phyloP scores from a whole-genome alignment of 53 echinoderm and acorn worm species.

The Pentamera pediparva region DNA sequence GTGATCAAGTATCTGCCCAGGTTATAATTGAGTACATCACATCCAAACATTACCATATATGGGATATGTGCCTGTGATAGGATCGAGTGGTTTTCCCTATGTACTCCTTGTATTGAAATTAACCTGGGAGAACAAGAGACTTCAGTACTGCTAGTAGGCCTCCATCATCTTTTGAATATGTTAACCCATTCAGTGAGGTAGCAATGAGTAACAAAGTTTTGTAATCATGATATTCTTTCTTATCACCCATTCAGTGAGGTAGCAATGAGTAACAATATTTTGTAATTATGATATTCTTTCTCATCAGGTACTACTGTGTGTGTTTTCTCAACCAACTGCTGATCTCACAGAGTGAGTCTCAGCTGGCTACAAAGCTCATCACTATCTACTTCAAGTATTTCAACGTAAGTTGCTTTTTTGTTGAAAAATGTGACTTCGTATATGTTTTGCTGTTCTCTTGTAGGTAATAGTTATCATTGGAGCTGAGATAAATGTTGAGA shows the following conservation, averaged over 20 bases:
- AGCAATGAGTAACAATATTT: neutral
- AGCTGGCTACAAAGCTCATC: conserved; percentile 84
- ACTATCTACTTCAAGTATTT: conserved; percentile 90
- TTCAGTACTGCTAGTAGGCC: too few species aligned
- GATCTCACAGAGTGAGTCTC: conserved; percentile 60
- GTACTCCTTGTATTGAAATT: too few species aligned
- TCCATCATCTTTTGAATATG: too few species aligned
- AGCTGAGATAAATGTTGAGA: too few species aligned
- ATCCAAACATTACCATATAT: neutral
- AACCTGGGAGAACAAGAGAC: too few species aligned
- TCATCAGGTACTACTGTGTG: conserved; percentile 71
- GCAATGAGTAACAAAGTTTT: neutral
- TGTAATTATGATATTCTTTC: neutral
- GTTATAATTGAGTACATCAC: neutral
- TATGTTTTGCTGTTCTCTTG: too few species aligned
- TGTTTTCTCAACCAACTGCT: conserved; percentile 91
- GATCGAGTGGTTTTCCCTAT: too few species aligned
- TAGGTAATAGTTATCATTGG: too few species aligned
- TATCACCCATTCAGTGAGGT: too few species aligned
- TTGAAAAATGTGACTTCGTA: too few species aligned
- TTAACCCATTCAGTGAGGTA: neutral
- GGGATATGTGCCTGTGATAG: too few species aligned
- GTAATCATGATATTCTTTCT: neutral
- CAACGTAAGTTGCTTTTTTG: conserved; percentile 50
- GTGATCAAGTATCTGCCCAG: neutral